Conservation (phyloP, 2,113 vertebrate genomes). For the Trematomus loennbergii region DNA sequence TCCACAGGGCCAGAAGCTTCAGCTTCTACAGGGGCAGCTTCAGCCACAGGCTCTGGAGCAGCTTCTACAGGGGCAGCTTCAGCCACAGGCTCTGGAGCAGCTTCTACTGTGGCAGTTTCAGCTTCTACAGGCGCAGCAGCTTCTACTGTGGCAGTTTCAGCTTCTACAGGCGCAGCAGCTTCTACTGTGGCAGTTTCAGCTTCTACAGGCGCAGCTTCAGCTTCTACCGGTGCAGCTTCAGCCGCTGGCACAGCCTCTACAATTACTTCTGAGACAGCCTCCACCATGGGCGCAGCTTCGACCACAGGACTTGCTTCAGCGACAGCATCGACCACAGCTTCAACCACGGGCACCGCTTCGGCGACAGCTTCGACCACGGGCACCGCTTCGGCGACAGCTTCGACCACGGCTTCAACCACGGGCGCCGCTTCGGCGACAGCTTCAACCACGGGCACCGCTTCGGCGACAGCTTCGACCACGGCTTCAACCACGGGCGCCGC, state of each 20-base stretch:
- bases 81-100: background rate
- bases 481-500: background rate
- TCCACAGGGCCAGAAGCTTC: slow-evolving; percentile 35
- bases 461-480: background rate
- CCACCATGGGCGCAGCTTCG: background rate
- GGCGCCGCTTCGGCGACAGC: background rate
- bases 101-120: slow-evolving; percentile 25
- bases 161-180: background rate
- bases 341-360: background rate
- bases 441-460: background rate
- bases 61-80: slow-evolving; percentile 8
- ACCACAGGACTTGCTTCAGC: background rate
- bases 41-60: background rate
- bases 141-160: slow-evolving; percentile 9
- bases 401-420: background rate
- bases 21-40: slow-evolving; percentile 3
- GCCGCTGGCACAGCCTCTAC: background rate
- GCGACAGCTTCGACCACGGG: background rate
- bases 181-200: too few species aligned
- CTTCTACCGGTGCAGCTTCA: background rate
- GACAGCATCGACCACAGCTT: background rate
- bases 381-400: background rate
- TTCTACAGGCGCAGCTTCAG: slow-evolving; percentile 25
- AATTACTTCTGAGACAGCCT: background rate
- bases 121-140: background rate